phyloP scores from a whole-genome alignment of 1,140 invertebrate genomes.

The Eriocheir sinensis region DNA sequence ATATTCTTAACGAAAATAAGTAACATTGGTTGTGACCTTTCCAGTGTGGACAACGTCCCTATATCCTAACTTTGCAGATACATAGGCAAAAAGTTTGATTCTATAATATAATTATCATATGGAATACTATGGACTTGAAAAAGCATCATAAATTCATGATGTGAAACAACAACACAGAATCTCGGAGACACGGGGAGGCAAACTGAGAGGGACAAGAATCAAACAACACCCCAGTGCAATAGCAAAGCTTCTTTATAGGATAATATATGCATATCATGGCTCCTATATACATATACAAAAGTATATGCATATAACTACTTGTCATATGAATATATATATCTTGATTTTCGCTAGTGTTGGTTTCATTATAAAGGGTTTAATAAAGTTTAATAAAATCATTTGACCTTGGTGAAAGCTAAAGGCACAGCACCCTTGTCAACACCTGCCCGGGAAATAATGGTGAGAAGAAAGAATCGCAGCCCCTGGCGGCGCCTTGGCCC shows the following conservation, averaged over 20 bases:
- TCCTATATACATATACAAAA: conserved; percentile 63
- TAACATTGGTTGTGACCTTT: conserved; percentile 64
- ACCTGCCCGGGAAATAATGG: conserved; percentile 44
- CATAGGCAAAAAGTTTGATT: conserved; percentile 76
- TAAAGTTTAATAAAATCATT: conserved; percentile 47
- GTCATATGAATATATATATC: conserved; percentile 48
- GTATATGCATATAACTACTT: conserved; percentile 34
- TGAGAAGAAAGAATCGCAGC: conserved; percentile 43
- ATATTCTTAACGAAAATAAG: conserved; percentile 73
- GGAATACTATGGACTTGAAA: conserved; percentile 75
- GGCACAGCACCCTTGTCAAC: conserved; percentile 72
- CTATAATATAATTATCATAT: conserved; percentile 76
- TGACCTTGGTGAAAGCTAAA: conserved; percentile 66
- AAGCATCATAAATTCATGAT: conserved; percentile 56
- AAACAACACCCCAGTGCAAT: conserved; percentile 51
- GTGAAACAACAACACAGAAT: conserved; percentile 34
- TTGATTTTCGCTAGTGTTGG: not conserved
- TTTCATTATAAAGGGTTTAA: conserved; percentile 16
- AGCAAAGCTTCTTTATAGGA: conserved; percentile 54
- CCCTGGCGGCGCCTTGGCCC: not conserved
- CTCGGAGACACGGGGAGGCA: not conserved
- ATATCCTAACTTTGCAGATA: conserved; percentile 76
- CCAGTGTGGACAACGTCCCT: conserved; percentile 64
- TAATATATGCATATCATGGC: conserved; percentile 66
- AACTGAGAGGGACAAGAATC: conserved; percentile 43